These are phyloP conservation scores for Kryptolebias ocellatus DNA, from an alignment of 2,797 vertebrate species.

Conservation along the genomic window DNA sequence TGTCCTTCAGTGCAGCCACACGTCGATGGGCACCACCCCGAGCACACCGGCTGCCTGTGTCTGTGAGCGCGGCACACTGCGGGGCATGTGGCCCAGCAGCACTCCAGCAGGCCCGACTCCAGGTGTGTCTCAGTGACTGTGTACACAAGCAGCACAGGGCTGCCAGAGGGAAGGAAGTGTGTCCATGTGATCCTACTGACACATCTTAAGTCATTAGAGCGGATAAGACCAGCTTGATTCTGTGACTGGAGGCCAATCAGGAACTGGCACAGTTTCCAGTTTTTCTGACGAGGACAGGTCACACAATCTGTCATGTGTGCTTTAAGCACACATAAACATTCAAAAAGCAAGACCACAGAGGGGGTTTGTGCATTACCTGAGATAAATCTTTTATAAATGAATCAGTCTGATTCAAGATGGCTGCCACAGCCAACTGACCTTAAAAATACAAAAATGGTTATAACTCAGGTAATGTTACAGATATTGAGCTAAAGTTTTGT, in stretches of 20 bases:
- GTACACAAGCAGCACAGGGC: neutral
- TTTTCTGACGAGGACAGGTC: conserved; percentile 29
- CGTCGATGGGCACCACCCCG: no score
- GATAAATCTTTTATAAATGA: no score
- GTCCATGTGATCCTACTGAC: conserved; percentile 37
- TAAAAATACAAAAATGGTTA: no score
- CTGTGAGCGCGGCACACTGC: conserved; percentile 27
- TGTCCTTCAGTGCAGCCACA: no score
- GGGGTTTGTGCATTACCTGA: no score
- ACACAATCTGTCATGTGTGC: neutral
- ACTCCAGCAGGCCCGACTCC: conserved; percentile 39
- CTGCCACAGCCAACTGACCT: no score
- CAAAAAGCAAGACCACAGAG: neutral
- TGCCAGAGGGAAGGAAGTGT: conserved; percentile 27
- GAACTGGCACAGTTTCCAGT: conserved; percentile 47
- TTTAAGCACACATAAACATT: conserved; percentile 1
- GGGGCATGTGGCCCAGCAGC: conserved; percentile 34
- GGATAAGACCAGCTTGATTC: conserved; percentile 66
- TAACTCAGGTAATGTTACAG: no score
- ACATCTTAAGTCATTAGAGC: conserved; percentile 62
- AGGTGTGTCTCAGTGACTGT: conserved; percentile 42
- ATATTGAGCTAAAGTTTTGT: no score
- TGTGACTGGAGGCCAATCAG: conserved; percentile 56
- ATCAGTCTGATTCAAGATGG: no score
- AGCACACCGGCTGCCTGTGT: conserved; percentile 39